Evolutionary conservation across 2,797 vertebrate species (phyloP).

Genomic region (Danio tinwini): DNA sequence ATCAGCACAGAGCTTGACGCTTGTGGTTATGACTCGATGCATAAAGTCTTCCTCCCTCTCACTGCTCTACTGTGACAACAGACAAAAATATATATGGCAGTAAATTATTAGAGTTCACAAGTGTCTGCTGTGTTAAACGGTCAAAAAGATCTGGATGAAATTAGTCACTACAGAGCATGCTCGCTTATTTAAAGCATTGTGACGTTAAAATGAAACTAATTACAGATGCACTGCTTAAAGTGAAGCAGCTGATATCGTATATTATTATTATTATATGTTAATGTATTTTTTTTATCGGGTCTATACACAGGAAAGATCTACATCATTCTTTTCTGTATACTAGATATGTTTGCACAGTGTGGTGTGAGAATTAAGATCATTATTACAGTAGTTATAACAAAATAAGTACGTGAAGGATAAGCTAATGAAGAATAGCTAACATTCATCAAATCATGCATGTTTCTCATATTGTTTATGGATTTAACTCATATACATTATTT

Average conservation of each 20-base stretch:
- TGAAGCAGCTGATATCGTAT: neutral
- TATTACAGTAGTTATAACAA: neutral
- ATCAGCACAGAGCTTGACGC: neutral
- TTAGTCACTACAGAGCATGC: neutral
- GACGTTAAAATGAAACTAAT: neutral
- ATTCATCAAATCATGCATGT: neutral
- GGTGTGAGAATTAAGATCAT: neutral
- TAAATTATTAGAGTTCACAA: conserved; percentile 19
- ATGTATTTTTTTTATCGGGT: too few species aligned
- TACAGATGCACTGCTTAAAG: neutral
- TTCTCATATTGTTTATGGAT: neutral
- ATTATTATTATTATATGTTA: too few species aligned
- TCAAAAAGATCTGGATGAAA: neutral
- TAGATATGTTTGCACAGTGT: neutral
- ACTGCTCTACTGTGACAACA: neutral
- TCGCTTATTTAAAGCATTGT: neutral
- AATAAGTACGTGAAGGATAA: neutral
- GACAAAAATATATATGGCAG: conserved; percentile 5
- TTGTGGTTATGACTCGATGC: conserved; percentile 14
- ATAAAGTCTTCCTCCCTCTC: conserved; percentile 18
- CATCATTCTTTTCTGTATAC: neutral
- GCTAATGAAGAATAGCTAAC: neutral
- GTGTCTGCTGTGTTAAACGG: neutral
- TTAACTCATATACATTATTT: neutral
- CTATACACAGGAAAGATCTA: neutral